Evolutionary conservation across 2,888 invertebrate genomes (phyloP).

Genomic region (Xestia rhomboidea): DNA sequence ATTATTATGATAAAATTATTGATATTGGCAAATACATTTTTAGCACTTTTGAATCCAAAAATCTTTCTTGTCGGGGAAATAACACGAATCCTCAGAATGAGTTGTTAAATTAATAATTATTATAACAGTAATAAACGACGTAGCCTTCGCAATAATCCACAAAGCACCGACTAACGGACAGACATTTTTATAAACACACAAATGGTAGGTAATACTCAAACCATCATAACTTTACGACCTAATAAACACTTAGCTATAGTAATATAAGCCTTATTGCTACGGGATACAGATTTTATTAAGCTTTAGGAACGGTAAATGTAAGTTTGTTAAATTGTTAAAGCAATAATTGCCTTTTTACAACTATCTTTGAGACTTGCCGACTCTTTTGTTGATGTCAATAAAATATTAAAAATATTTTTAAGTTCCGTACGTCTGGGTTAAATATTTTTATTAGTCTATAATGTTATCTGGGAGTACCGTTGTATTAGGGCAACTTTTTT

Average conservation of each 20-base stretch:
- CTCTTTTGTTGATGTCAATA: conserved; percentile 74
- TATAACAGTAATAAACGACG: conserved; percentile 54
- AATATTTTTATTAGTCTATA: conserved; percentile 77
- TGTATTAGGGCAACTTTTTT: conserved; percentile 63
- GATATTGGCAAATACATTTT: conserved; percentile 1
- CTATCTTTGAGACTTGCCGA: conserved; percentile 78
- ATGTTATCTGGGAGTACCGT: conserved; percentile 71
- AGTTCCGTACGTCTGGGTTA: conserved; percentile 62
- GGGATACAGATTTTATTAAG: background rate
- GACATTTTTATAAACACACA: conserved; percentile 61
- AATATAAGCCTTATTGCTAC: conserved; percentile 47
- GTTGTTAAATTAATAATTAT: conserved; percentile 56
- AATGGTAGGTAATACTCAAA: conserved; percentile 70
- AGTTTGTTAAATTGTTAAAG: conserved; percentile 66
- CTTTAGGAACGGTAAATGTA: conserved; percentile 39
- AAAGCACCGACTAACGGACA: conserved; percentile 66
- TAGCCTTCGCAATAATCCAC: conserved; percentile 50
- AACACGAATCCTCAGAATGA: conserved; percentile 15
- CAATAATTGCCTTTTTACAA: conserved; percentile 82
- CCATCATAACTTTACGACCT: conserved; percentile 35
- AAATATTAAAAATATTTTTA: conserved; percentile 75
- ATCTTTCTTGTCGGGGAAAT: conserved; percentile 10
- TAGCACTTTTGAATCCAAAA: background rate
- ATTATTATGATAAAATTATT: background rate
- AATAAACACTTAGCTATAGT: background rate